Percentiles rank a stretch among this genome's conserved stretches.
phyloP scores from a whole-genome alignment of 2,797 vertebrate genomes.

The Leptatherina wallacei region DNA sequence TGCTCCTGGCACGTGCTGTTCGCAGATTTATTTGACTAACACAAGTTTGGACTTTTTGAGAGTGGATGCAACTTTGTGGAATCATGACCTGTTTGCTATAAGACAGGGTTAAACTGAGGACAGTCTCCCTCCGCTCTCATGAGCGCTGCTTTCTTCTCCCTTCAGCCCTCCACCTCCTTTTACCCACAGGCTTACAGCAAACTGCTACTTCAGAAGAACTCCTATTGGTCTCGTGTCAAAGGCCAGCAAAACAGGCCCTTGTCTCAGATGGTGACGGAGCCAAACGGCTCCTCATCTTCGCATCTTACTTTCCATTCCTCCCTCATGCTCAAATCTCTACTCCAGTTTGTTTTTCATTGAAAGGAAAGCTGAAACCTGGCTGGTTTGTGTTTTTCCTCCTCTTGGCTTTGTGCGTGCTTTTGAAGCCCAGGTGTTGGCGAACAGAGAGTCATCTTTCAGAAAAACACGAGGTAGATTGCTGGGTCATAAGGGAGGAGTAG shows the following conservation, averaged over 20 bases:
- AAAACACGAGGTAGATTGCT: slow-evolving; percentile 57
- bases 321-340: slow-evolving; percentile 20
- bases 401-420: slow-evolving; percentile 54
- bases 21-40: slow-evolving; percentile 14
- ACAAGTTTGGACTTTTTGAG: slow-evolving; percentile 34
- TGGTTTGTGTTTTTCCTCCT: slow-evolving; percentile 63
- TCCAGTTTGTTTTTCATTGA: slow-evolving; percentile 51
- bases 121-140: slow-evolving; percentile 25
- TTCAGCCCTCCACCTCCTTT: slow-evolving; percentile 2
- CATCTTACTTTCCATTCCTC: slow-evolving; percentile 13
- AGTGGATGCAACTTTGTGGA: slow-evolving; percentile 63
- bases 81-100: slow-evolving; percentile 39
- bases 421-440: slow-evolving; percentile 63
- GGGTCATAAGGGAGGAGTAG: slow-evolving; percentile 9
- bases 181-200: slow-evolving; percentile 63
- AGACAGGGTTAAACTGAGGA: slow-evolving; percentile 43
- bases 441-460: slow-evolving; percentile 66
- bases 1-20: slow-evolving; percentile 16
- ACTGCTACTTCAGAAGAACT: slow-evolving; percentile 75
- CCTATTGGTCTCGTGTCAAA: slow-evolving; percentile 57
- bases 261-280: slow-evolving; percentile 45
- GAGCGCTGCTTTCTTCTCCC: slow-evolving; percentile 18
- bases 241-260: slow-evolving; percentile 64
- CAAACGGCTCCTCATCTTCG: slow-evolving; percentile 24
- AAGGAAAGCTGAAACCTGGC: slow-evolving; percentile 62